Base-by-base conservation (phyloP, 1,140 invertebrate species). In the Penaeus indicus region DNA sequence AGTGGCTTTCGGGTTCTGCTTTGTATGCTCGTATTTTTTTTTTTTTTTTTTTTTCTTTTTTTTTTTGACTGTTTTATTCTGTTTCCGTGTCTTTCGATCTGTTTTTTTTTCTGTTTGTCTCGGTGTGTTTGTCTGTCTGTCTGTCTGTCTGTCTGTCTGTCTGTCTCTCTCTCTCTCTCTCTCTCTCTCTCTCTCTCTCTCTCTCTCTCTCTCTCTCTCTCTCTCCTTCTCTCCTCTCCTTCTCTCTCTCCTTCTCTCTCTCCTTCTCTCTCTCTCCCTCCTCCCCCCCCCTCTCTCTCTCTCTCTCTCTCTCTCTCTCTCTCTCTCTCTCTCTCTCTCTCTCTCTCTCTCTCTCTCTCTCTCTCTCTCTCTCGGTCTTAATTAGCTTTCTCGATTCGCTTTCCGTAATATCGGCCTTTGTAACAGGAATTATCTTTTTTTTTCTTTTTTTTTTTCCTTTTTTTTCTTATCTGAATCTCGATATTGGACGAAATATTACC, bases 251-350 rank as follows among this genome's bases (percentile, higher is more conserved):
- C 22, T 21, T 72, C 69, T 72, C 69, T 72, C 69, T 72, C 69
- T 72, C 67, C n/a, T 22, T 72, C 67, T 72, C 22, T 72, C 67
- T 72, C 67, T 72, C 67, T 72, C 22, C n/a, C 67, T 72, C 67
- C n/a, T 32, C n/a, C 67, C 32, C n/a, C 67, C 3, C n/a, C 8
- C n/a, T 72, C 69, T 72, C 69, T 72, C 69, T 72, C 69, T 72
- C 69, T 72, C 69, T 72, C 69, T 72, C 69, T 72, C 69, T 72
- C n/a, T 72, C 69, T 72, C 69, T 72, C 69, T 72, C 69, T 72
- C 69, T 72, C 69, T 72, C 69, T 72, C 69, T 72, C 69, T 72
- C 69, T 72, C 69, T 72, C 69, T 72, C 69, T 27, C 69, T 72
- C 69, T 72, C 69, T 72, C 69, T 25, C 18, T 38, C 18, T 72